Evolutionary conservation across 1,140 invertebrate genomes (phyloP).

Genomic region (Archivesica marissinica): DNA sequence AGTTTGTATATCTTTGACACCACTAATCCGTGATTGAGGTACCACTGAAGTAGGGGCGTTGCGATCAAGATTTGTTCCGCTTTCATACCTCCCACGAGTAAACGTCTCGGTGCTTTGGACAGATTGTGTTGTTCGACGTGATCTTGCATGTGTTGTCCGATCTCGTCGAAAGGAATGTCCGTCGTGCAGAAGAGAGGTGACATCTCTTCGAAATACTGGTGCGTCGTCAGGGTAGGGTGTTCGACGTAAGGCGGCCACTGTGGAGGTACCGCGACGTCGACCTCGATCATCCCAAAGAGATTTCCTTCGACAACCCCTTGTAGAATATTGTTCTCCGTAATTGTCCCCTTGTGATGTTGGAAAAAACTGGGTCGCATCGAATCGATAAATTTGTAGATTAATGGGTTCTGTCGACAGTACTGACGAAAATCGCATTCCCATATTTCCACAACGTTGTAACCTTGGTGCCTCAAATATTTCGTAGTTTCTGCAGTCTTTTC

Average conservation of each 20-base stretch:
- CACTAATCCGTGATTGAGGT: conserved; percentile 21
- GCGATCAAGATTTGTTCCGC: conserved; percentile 41
- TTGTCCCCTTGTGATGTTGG: not conserved
- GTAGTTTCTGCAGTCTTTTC: conserved; percentile 22
- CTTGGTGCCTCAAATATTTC: not conserved
- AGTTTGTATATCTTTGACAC: conserved; percentile 49
- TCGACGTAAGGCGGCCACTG: not conserved
- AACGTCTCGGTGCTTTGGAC: conserved; percentile 24
- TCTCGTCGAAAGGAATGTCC: conserved; percentile 42
- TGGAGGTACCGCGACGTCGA: conserved; percentile 53
- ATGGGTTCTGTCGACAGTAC: too few relatives aligned
- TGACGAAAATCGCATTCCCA: conserved; percentile 57
- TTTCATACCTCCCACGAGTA: conserved; percentile 49
- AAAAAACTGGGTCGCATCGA: not conserved
- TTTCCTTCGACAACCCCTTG: conserved; percentile 24
- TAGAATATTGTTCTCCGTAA: conserved; percentile 41
- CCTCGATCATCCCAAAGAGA: conserved; percentile 63
- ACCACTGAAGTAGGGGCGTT: conserved; percentile 60
- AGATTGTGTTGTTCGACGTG: conserved; percentile 33
- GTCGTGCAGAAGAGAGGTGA: conserved; percentile 36
- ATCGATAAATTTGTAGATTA: conserved; percentile 6
- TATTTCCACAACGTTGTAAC: conserved; percentile 43
- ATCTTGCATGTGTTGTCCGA: conserved; percentile 52
- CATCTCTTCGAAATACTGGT: conserved; percentile 28
- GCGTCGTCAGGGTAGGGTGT: not conserved